Evolutionary conservation across 1,140 invertebrate species (phyloP).

Genomic region (Sipha flava): DNA sequence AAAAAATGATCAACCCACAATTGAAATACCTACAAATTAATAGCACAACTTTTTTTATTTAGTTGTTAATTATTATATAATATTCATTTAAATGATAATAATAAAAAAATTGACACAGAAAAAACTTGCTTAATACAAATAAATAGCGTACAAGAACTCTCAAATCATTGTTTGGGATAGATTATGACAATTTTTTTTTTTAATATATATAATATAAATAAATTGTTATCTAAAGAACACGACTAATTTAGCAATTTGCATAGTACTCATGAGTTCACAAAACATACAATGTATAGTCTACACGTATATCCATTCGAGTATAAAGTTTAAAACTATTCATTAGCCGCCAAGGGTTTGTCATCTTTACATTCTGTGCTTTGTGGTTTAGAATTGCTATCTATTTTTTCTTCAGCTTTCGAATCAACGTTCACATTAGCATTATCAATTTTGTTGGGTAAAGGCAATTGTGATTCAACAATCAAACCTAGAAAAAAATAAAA

Average conservation of each 20-base stretch:
- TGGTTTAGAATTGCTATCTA: slow-evolving; percentile 11
- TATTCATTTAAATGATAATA: slow-evolving; percentile 24
- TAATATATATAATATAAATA: not conserved
- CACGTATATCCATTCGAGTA: not conserved
- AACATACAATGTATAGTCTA: slow-evolving; percentile 9
- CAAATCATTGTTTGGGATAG: slow-evolving; percentile 14
- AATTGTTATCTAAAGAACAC: slow-evolving; percentile 20
- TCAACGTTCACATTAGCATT: slow-evolving; percentile 10
- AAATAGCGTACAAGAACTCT: slow-evolving; percentile 20
- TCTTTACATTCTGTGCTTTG: slow-evolving; percentile 20
- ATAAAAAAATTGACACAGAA: slow-evolving; percentile 33
- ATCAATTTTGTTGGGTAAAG: slow-evolving; percentile 21
- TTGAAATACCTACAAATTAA: slow-evolving; percentile 19
- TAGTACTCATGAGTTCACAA: not conserved
- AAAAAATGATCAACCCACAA: slow-evolving; percentile 12
- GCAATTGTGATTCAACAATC: slow-evolving; percentile 12
- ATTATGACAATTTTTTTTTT: slow-evolving; percentile 10
- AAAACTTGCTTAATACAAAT: slow-evolving; percentile 31
- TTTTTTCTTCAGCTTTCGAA: slow-evolving; percentile 26
- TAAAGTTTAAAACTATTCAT: slow-evolving; percentile 16
- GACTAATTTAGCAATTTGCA: slow-evolving; percentile 1
- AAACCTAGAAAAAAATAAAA: not conserved
- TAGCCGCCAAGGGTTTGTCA: slow-evolving; percentile 21
- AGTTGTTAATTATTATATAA: slow-evolving; percentile 28
- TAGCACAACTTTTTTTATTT: slow-evolving; percentile 10